Evolutionary conservation across 2,888 invertebrate genomes (phyloP), one percentile per base, ranked within the genome.

Genomic region (Pocota personata): DNA sequence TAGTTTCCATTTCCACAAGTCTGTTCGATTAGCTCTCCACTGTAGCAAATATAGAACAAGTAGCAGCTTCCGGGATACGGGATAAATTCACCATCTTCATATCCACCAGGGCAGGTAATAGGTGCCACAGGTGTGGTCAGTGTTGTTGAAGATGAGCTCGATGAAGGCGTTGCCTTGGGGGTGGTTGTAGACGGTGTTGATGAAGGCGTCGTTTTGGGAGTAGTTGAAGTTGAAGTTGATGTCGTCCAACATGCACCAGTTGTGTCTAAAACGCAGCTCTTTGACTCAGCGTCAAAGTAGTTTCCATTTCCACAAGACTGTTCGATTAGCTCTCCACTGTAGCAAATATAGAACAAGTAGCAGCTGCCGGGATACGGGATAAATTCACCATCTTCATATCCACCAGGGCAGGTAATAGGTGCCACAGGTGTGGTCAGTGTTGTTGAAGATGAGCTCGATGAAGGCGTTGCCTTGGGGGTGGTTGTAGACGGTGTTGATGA

Each of bases 251-350:
- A 82, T 8, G 21, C 14, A 0, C 69, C 69, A 3, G 77, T 48
- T 3, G 58, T 86, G 37, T 91, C 91, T 0, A 72, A 71, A 12
- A 80, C 88, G 57, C 91, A 91, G 5, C 55, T 55, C 1, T 79
- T 66, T 0, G 78, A 66, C 10, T 58, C 37, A 3, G 57, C 82
- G 60, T 89, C 82, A 46, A 90, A 90, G 3, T 88, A 57, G 32
- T 90, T 89, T 27, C 90, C 90, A 1, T 55, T 37, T 0, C 89
- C 89, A 30, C 91, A 91, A 16, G 82, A 58, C 2, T 89, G 72
- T 8, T 88, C 82, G 1, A 88, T 19, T n/a, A 90, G 72, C 7
- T 88, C 37, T 0, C 40, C 40, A 6, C 6, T 1, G 40, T 40
- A 14, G 14, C 40, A 40, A 14, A 40, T 6, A 5, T 40, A 71